Evolutionary conservation across 2,797 vertebrate genomes (phyloP).

Genomic region (Gymnothorax javanicus): DNA sequence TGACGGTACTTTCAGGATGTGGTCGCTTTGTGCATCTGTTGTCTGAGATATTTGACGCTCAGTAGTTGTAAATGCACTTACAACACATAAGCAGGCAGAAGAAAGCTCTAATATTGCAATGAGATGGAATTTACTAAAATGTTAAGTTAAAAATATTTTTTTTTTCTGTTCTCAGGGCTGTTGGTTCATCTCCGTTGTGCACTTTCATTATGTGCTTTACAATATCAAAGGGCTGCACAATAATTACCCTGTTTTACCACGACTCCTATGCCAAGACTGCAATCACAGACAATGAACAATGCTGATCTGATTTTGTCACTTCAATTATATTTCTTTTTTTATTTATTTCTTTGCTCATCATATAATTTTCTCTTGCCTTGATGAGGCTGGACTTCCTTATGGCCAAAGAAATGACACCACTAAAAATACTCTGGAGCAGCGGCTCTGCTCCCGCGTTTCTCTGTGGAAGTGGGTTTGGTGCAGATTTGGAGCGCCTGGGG

Average conservation of each 20-base stretch:
- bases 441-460: neutral
- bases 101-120: constrained; percentile 54
- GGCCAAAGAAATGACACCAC: neutral
- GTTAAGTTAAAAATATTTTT: constrained; percentile 52
- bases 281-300: constrained; percentile 34
- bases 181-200: constrained; percentile 42
- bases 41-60: constrained; percentile 69
- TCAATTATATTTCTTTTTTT: neutral
- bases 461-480: neutral
- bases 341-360: neutral
- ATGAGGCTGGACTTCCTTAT: neutral
- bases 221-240: constrained; percentile 44
- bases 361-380: neutral
- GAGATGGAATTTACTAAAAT: constrained; percentile 37
- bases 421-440: neutral
- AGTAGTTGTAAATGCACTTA: constrained; percentile 55
- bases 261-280: constrained; percentile 34
- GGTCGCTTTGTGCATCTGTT: constrained; percentile 55
- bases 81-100: constrained; percentile 52
- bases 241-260: constrained; percentile 48
- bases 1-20: constrained; percentile 67
- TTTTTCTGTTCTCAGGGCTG: constrained; percentile 24
- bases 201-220: constrained; percentile 49
- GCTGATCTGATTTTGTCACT: neutral
- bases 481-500: neutral